Evolutionary conservation across 1,140 invertebrate genomes (phyloP).

Genomic region (Drosophila lacteicornis): DNA sequence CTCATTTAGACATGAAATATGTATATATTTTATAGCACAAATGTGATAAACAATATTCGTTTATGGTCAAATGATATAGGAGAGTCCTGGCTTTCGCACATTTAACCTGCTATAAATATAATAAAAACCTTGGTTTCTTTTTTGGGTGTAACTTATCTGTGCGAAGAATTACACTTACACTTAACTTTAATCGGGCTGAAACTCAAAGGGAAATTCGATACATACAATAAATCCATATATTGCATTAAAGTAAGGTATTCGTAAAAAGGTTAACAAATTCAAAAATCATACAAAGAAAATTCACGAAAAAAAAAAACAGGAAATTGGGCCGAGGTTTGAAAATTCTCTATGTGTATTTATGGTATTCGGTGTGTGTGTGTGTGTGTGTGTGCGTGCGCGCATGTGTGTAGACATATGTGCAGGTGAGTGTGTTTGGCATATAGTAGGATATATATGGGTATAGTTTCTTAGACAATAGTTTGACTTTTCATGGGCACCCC

Average conservation of each 20-base stretch:
- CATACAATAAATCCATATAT: slow-evolving; percentile 57
- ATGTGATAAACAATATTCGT: slow-evolving; percentile 44
- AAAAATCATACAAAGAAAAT: slow-evolving; percentile 49
- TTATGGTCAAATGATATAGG: slow-evolving; percentile 41
- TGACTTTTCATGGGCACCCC: slow-evolving; percentile 63
- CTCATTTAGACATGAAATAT: slow-evolving; percentile 25
- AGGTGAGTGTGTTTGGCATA: slow-evolving; percentile 41
- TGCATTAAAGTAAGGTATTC: slow-evolving; percentile 47
- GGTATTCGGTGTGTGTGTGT: slow-evolving; percentile 10
- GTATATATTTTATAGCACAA: slow-evolving; percentile 58
- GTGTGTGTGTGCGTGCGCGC: slow-evolving; percentile 30
- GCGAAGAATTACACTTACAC: slow-evolving; percentile 57
- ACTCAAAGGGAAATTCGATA: slow-evolving; percentile 49
- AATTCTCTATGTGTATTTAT: slow-evolving; percentile 54
- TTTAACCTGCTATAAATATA: slow-evolving; percentile 10
- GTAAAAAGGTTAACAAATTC: slow-evolving; percentile 50
- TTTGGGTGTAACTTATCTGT: slow-evolving; percentile 82
- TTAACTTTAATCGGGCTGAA: slow-evolving; percentile 37
- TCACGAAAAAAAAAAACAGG: slow-evolving; percentile 79
- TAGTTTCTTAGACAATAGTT: slow-evolving; percentile 38
- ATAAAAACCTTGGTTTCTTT: slow-evolving; percentile 12
- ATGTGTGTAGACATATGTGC: slow-evolving; percentile 52
- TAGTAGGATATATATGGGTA: slow-evolving; percentile 28
- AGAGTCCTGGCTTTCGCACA: slow-evolving; percentile 28
- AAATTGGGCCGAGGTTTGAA: slow-evolving; percentile 84